phyloP scores from a whole-genome alignment of 2,797 vertebrate species.

The Anisognathus igniventris region DNA sequence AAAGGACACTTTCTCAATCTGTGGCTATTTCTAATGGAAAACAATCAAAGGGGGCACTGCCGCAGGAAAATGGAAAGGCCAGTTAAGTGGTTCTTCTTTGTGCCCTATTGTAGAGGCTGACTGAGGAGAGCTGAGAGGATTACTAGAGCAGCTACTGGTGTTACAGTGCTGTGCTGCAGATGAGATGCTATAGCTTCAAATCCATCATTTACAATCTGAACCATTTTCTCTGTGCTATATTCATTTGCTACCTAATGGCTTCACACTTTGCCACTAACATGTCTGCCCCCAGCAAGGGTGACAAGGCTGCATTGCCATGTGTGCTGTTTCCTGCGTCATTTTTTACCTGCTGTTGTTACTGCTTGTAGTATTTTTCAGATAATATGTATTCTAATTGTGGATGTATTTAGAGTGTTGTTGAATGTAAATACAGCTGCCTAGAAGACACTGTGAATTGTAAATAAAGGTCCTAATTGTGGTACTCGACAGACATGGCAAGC shows the following conservation, averaged over 20 bases:
- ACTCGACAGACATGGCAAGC: background rate
- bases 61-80: background rate
- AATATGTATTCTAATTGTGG: background rate
- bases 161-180: background rate
- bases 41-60: background rate
- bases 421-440: background rate
- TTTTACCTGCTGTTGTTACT: background rate
- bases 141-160: background rate
- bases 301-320: background rate
- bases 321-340: background rate
- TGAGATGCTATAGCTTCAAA: background rate
- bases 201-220: background rate
- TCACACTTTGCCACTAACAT: background rate
- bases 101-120: background rate
- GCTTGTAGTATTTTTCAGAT: background rate
- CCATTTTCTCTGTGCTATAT: background rate
- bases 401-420: background rate
- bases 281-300: background rate
- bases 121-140: background rate
- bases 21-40: background rate
- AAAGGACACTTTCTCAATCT: background rate
- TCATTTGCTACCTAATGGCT: background rate
- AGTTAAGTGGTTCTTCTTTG: background rate
- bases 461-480: background rate
- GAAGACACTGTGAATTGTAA: background rate